phyloP scores from a whole-genome alignment of 2,888 invertebrate species.

The Teinopalpus imperialis region DNA sequence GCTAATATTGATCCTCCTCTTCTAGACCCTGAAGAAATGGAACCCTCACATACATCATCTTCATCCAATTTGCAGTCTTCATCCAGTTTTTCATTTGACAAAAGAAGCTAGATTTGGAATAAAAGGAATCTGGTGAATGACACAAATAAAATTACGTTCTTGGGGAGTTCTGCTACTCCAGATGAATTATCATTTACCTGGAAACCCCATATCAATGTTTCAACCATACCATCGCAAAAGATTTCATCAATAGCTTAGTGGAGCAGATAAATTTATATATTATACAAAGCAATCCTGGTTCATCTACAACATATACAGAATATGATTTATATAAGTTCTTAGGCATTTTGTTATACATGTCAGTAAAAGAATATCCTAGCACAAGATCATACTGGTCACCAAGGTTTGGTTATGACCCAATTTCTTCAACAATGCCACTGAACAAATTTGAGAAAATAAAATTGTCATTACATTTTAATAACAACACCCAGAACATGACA shows the following conservation, averaged over 20 bases:
- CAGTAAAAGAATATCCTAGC: constrained; percentile 34
- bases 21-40: constrained; percentile 34
- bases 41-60: constrained; percentile 34
- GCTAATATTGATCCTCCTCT: constrained; percentile 44
- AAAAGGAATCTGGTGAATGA: constrained; percentile 42
- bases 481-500: constrained; percentile 6
- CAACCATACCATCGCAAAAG: constrained; percentile 32
- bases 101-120: constrained; percentile 45
- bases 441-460: constrained; percentile 39
- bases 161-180: constrained; percentile 40
- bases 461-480: constrained; percentile 31
- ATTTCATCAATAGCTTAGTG: constrained; percentile 35
- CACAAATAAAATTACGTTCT: constrained; percentile 42
- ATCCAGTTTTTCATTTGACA: constrained; percentile 43
- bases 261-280: constrained; percentile 31
- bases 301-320: constrained; percentile 27
- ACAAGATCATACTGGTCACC: constrained; percentile 35
- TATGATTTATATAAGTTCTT: constrained; percentile 32
- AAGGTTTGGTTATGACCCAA: constrained; percentile 35
- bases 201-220: constrained; percentile 38
- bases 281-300: constrained; percentile 29
- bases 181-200: constrained; percentile 34
- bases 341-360: constrained; percentile 36
- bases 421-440: constrained; percentile 34
- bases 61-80: constrained; percentile 38